Base-by-base conservation (phyloP, 2,888 invertebrate species). In the Drosophila ustulata region DNA sequence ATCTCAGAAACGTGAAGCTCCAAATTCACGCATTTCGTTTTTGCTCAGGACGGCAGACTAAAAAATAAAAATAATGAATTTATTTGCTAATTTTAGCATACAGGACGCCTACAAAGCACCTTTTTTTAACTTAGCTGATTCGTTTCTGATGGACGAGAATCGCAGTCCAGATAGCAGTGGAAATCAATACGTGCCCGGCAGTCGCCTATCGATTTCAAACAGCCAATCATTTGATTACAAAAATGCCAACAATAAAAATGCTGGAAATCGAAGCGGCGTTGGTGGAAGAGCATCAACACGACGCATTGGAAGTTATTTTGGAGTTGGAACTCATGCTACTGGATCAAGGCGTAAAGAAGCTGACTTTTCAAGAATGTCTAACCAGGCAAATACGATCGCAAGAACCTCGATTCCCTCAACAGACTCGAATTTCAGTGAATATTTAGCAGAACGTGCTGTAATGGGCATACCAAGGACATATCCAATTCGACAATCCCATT, bases 401-500 rank as follows among this genome's bases (percentile, higher is more conserved):
- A 71, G 66, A 9, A 55, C 67, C 0, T 56, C 66, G 30, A 55
- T 74, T 4, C 78, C 83, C 3, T 41, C 68, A 4, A 64, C 58
- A 7, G 66, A 71, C 5, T 7, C 34, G 2, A 59, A 49, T 23
- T n/a, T 56, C 3, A 62, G 39, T 8, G 70, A 30, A 3, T 71
- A 79, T n/a, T 32, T 68, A 5, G 18, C 25, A 1, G 75, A 79
- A 23, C 66, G 49, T 6, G n/a, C 75, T 5, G 65, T 55, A 47
- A 62, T 80, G 25, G 85, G 85, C n/a, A 66, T 84, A 25, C 78
- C 85, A 18, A 83, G 79, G 34, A 68, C 83, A 6, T 85, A 88
- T 67, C 89, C 91, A 2, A 62, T 83, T 41, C 78, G 87, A 18
- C 82, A 90, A 66, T 92, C 92, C 3, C 89, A 91, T 58, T 92